Base-by-base conservation (phyloP, 2,797 vertebrate genomes). In the Dermochelys coriacea region DNA sequence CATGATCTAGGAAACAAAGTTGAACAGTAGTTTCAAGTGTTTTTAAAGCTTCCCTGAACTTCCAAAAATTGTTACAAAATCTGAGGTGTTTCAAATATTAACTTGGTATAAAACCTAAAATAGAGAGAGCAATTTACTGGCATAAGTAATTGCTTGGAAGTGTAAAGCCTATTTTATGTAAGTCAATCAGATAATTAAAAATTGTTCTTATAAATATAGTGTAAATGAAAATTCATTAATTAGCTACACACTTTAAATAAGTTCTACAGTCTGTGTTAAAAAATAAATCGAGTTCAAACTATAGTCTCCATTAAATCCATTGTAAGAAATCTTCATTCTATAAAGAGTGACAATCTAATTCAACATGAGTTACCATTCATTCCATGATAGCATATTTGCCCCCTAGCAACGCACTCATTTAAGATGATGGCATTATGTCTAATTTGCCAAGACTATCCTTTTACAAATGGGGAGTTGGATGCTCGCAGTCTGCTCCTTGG, bases 111-210 rank as follows among this genome's bases (percentile, higher is more conserved):
- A 14, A 93, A 79, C 45, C 31, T 77, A 27, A 87, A 91, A 96
- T 51, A 84, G 8, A 95, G 25, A 83, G 68, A 23, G 27, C 23
- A 95, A 54, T 85, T 71, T 89, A 37, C 61, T 55, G n/a, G 27
- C 37, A 55, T 91, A 54, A 94, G 59, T 84, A 92, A 93, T 50
- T 96, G 51, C 85, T 89, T 77, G 91, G 90, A 90, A 51, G 54
- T 68, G 78, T 25, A 87, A 87, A 87, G 74, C 49, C 41, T 54
- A 1, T 41, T 51, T 91, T 86, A 87, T 16, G 4, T 5, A 15
- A 83, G 81, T 82, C 91, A 93, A 41, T 93, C 85, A 94, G 57
- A 78, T 95, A 96, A 97, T 93, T 92, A 97, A 83, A 78, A 91
- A 91, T 57, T 85, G 75, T 61, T 95, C 89, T 85, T 41, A 84